Evolutionary conservation across 2,797 vertebrate genomes (phyloP), one percentile per base, ranked within the genome.

Genomic region (Ptychadena robeensis): DNA sequence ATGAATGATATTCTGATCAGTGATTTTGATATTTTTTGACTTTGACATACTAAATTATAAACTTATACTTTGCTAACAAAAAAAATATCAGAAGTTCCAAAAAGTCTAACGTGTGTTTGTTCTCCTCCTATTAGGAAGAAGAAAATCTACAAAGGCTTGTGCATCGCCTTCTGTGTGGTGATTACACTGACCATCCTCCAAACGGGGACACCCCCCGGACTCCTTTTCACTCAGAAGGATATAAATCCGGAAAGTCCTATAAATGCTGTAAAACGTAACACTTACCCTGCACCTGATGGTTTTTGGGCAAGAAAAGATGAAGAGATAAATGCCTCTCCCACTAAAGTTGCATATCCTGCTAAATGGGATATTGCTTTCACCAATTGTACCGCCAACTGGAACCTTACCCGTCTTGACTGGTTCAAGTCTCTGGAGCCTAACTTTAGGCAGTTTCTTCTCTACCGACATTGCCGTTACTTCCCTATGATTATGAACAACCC

Each of bases 401-500:
- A 96, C 90, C 59, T 97, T 78, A 94, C 95, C 3, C 91, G 91
- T 11, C 86, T 91, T 40, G 84, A 93, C 7, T 98, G 97, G 97
- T 97, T 97, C 88, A 90, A 48, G 18, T 80, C 90, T 18, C 88
- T 99, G 80, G 96, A 95, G 87, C 88, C 89, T 3, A 96, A 95
- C 82, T 99, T 98, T 88, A 92, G 94, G 88, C 95, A 97, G 90
- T 99, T 98, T 64, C 81, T 98, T 67, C 90, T 94, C 22, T 99
- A 99, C 59, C 93, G 95, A 10, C 97, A 99, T 87, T 99, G 98
- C 84, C 93, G 97, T 0, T 96, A 95, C 88, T 99, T 99, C 83
- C 97, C 97, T 1, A 96, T 99, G 86, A 86, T 94, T 78, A 88
- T 96, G 73, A 98, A 98, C 88, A 97, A 99, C 88, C 96, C 96